Percentiles rank a stretch among this genome's conserved stretches.
phyloP scores from a whole-genome alignment of 1,140 invertebrate species.

The Portunus trituberculatus region DNA sequence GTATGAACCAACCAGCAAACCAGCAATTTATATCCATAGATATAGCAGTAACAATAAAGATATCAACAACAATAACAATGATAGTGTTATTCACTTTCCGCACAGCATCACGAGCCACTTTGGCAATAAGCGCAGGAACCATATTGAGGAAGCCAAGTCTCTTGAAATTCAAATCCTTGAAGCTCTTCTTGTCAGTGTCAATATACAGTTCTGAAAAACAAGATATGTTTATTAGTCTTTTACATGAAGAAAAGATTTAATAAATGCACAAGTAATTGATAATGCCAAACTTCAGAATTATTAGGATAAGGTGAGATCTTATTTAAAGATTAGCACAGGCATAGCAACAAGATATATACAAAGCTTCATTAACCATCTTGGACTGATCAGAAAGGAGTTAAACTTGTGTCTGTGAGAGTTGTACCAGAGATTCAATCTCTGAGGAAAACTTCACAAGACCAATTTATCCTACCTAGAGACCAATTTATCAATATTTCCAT shows the following conservation, averaged over 20 bases:
- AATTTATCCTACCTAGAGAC: too few relatives aligned
- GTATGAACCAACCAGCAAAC: too few relatives aligned
- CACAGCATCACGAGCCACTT: constrained; percentile 83
- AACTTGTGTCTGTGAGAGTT: too few relatives aligned
- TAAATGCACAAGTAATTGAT: background rate
- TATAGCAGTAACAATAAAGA: background rate
- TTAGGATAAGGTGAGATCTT: too few relatives aligned
- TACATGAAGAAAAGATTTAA: background rate
- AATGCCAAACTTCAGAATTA: too few relatives aligned
- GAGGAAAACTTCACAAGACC: too few relatives aligned
- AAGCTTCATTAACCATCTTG: too few relatives aligned
- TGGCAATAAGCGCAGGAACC: constrained; percentile 83
- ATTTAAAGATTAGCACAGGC: too few relatives aligned
- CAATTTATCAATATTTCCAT: too few relatives aligned
- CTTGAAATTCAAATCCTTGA: constrained; percentile 84
- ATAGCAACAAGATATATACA: too few relatives aligned
- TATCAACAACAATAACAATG: background rate
- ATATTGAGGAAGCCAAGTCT: constrained; percentile 83
- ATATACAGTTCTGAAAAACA: constrained; percentile 85
- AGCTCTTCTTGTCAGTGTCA: constrained; percentile 84
- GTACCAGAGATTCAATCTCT: too few relatives aligned
- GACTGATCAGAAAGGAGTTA: too few relatives aligned
- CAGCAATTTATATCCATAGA: background rate
- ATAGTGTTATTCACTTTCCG: constrained; percentile 80
- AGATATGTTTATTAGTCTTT: background rate